These are phyloP conservation scores for Sinodicranocentrus sp. DNA, from an alignment of 2,888 invertebrate species.

Conservation along the genomic window DNA sequence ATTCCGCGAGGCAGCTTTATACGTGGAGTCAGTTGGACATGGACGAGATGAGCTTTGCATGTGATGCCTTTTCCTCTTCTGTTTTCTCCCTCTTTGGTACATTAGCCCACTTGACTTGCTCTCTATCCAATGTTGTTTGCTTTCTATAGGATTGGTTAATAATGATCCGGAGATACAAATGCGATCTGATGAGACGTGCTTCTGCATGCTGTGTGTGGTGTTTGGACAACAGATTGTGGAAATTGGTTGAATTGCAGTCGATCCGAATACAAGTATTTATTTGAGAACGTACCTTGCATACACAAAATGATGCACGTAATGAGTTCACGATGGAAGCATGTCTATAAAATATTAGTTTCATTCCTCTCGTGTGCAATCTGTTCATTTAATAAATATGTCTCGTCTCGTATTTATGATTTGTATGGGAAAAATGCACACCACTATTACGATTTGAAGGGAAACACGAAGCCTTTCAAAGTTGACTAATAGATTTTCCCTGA, in stretches of 20 bases:
- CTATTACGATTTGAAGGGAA: too few relatives aligned
- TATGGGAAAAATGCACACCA: too few relatives aligned
- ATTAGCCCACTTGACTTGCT: neutral
- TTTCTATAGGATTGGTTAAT: neutral
- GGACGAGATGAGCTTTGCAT: neutral
- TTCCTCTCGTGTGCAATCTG: too few relatives aligned
- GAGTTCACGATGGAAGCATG: too few relatives aligned
- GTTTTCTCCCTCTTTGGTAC: neutral
- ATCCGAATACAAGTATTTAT: too few relatives aligned
- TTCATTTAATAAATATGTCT: too few relatives aligned
- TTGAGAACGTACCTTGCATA: too few relatives aligned
- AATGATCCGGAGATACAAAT: conserved; percentile 7
- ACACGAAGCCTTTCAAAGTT: too few relatives aligned
- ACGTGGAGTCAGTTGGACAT: neutral
- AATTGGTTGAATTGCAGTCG: conserved; percentile 9
- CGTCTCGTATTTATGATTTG: too few relatives aligned
- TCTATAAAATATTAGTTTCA: too few relatives aligned
- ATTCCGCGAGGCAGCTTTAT: neutral
- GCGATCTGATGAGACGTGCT: neutral
- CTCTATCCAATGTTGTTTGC: neutral
- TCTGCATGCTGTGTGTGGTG: conserved; percentile 6
- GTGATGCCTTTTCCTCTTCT: neutral
- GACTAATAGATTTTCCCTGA: too few relatives aligned
- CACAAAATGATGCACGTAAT: too few relatives aligned
- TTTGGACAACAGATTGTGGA: conserved; percentile 35